Conservation (phyloP, 2,888 invertebrate species). For the Brachylomia viminalis region DNA sequence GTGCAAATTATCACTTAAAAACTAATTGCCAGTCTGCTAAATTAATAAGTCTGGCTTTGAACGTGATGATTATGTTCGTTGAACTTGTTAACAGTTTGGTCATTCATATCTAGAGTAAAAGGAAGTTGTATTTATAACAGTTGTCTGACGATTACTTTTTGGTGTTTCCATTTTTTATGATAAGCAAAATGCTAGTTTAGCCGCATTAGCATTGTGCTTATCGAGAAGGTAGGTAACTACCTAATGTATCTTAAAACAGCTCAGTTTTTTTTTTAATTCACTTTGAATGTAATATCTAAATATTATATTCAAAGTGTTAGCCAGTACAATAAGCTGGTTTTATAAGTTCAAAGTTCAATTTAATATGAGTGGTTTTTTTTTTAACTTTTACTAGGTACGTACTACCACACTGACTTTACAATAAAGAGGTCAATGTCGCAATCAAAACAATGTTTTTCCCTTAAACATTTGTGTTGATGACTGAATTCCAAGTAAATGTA, state of each 20-base stretch:
- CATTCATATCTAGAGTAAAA: constrained; percentile 15
- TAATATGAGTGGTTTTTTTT: too few species aligned
- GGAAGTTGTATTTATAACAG: constrained; percentile 17
- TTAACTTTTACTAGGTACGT: neutral
- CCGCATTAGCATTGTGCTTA: constrained; percentile 26
- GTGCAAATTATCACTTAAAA: constrained; percentile 57
- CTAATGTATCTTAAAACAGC: neutral
- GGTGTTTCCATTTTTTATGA: constrained; percentile 5
- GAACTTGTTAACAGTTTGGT: constrained; percentile 42
- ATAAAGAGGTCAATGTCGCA: constrained; percentile 63
- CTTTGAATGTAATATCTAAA: too few species aligned
- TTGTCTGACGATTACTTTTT: constrained; percentile 15
- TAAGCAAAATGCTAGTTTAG: too few species aligned
- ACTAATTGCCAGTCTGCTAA: constrained; percentile 61
- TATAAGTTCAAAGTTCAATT: neutral
- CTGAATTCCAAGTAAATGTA: constrained; percentile 67
- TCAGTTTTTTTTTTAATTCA: neutral
- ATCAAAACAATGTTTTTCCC: constrained; percentile 65
- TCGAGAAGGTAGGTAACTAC: neutral
- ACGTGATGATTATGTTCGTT: constrained; percentile 55
- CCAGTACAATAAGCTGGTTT: neutral
- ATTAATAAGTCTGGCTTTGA: constrained; percentile 60
- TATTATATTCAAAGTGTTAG: too few species aligned
- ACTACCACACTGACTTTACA: constrained; percentile 40
- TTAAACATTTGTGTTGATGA: constrained; percentile 60